Conservation (phyloP, 2,888 invertebrate genomes). For the Meiosimyza decipiens region DNA sequence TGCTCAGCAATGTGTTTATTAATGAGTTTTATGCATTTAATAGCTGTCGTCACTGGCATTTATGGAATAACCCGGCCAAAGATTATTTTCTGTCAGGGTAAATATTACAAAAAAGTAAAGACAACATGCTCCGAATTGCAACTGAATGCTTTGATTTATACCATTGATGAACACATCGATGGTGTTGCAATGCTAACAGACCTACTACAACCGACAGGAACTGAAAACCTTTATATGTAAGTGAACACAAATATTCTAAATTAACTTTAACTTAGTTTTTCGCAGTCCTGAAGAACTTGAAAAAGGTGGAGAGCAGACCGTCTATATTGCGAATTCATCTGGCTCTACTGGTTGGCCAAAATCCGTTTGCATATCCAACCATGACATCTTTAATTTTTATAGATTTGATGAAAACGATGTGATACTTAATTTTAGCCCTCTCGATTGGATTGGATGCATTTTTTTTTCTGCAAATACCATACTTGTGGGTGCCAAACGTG, state of each 20-base stretch:
- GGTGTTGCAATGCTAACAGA: background rate
- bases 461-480: slow-evolving; percentile 45
- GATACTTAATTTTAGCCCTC: slow-evolving; percentile 52
- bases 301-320: slow-evolving; percentile 47
- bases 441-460: slow-evolving; percentile 57
- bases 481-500: slow-evolving; percentile 52
- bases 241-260: no score
- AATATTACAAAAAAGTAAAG: slow-evolving; percentile 6
- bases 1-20: background rate
- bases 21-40: no score
- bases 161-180: background rate
- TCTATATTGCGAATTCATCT: slow-evolving; percentile 53
- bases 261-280: background rate
- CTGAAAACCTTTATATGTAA: slow-evolving; percentile 3
- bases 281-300: slow-evolving; percentile 43
- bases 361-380: slow-evolving; percentile 49
- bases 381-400: slow-evolving; percentile 40
- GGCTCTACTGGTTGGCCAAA: slow-evolving; percentile 57
- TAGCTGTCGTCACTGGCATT: slow-evolving; percentile 37
- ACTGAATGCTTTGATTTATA: slow-evolving; percentile 10
- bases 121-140: background rate
- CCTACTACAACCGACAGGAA: background rate
- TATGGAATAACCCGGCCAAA: slow-evolving; percentile 25
- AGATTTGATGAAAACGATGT: slow-evolving; percentile 50
- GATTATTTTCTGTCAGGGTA: slow-evolving; percentile 24